phyloP scores from a whole-genome alignment of 2,113 vertebrate species.

The Asarcornis scutulata region DNA sequence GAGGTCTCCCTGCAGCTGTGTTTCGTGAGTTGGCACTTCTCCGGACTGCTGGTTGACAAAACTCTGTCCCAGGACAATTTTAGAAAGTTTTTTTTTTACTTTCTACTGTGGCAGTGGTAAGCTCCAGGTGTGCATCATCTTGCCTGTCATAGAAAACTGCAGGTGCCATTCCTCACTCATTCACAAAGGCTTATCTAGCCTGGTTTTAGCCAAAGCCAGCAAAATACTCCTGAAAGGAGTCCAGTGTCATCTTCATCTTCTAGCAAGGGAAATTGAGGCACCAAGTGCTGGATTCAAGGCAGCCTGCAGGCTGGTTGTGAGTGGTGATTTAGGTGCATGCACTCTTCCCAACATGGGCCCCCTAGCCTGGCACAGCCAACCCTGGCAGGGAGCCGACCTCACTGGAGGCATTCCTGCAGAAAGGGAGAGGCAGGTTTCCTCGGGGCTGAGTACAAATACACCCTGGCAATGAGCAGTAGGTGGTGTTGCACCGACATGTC shows the following conservation, averaged over 20 bases:
- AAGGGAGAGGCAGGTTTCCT: neutral
- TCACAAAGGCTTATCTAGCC: neutral
- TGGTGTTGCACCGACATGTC: conserved; percentile 8
- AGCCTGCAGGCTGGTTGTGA: neutral
- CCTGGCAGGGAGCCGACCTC: neutral
- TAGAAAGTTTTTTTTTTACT: neutral
- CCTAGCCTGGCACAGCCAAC: neutral
- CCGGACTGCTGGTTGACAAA: neutral
- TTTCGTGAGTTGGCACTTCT: neutral
- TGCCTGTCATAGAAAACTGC: neutral
- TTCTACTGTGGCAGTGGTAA: neutral
- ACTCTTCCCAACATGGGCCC: neutral
- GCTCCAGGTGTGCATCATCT: neutral
- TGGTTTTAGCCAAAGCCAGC: neutral
- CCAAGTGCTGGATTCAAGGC: neutral
- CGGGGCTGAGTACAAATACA: neutral
- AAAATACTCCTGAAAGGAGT: neutral
- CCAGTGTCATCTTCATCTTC: neutral
- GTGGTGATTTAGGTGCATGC: neutral
- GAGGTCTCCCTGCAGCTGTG: neutral
- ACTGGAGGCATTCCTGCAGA: neutral
- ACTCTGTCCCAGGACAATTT: neutral
- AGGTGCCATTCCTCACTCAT: neutral
- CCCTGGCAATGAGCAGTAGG: neutral
- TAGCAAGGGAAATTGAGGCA: neutral